Evolutionary conservation across 1,140 invertebrate species (phyloP).

Genomic region (Acyrthosiphon pisum): DNA sequence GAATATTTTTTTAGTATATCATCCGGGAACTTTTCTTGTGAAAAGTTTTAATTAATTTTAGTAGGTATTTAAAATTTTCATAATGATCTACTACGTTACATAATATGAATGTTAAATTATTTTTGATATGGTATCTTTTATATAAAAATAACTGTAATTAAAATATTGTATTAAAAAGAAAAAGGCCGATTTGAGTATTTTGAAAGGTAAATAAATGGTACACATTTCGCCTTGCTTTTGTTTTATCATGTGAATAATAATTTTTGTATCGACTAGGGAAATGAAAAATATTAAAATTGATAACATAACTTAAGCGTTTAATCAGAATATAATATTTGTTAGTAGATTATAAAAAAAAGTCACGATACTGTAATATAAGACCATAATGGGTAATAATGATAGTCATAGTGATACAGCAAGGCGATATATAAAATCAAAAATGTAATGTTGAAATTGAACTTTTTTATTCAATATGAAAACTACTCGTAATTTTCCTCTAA

Average conservation of each 20-base stretch:
- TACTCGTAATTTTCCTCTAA: background rate
- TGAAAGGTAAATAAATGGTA: slow-evolving; percentile 36
- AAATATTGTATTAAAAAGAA: background rate
- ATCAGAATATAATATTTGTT: background rate
- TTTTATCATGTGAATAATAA: background rate
- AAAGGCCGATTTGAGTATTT: slow-evolving; percentile 50
- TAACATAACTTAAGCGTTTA: background rate
- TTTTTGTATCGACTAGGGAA: background rate
- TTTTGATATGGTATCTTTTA: background rate
- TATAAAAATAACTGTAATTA: background rate
- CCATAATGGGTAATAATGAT: background rate
- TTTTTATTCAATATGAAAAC: background rate
- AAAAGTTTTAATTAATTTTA: background rate
- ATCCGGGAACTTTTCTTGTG: background rate
- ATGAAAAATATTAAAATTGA: background rate
- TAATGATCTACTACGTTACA: too few species aligned
- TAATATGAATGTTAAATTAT: background rate
- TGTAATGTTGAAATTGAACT: background rate
- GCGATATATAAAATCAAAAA: background rate
- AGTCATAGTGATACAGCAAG: background rate
- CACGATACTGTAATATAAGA: background rate
- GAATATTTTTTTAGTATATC: background rate
- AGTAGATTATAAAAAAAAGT: slow-evolving; percentile 28
- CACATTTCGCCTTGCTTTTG: slow-evolving; percentile 39
- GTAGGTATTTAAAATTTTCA: too few species aligned